These are phyloP conservation scores for Drosophila flavopinicola DNA, from an alignment of 2,888 invertebrate genomes.

Conservation along the genomic window DNA sequence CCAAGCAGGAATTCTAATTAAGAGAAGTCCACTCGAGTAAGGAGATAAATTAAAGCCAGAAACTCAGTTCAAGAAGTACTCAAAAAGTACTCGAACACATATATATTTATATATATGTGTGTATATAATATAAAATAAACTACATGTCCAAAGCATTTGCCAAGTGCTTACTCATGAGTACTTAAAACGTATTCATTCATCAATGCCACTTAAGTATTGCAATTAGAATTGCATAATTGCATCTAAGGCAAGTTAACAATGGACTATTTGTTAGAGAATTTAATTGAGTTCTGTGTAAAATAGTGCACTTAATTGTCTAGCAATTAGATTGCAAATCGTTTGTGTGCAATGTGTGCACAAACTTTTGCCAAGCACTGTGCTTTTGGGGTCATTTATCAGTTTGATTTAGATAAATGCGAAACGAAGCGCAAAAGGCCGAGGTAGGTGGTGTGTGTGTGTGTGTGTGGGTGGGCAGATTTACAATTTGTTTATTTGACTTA, in stretches of 20 bases:
- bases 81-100: not conserved
- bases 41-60: too few relatives aligned
- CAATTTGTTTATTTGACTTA: constrained; percentile 47
- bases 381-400: constrained; percentile 37
- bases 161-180: not conserved
- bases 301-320: not conserved
- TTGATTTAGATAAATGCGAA: constrained; percentile 45
- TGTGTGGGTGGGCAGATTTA: constrained; percentile 3
- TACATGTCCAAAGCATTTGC: not conserved
- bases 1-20: too few relatives aligned
- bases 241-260: not conserved
- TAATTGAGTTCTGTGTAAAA: constrained; percentile 4
- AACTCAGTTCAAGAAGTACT: too few relatives aligned
- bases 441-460: constrained; percentile 11
- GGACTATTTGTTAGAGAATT: not conserved
- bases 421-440: constrained; percentile 7
- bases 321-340: constrained; percentile 5
- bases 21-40: too few relatives aligned
- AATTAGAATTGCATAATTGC: too few relatives aligned
- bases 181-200: constrained; percentile 3
- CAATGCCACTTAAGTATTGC: not conserved
- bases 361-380: constrained; percentile 37
- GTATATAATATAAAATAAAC: too few relatives aligned
- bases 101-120: too few relatives aligned
- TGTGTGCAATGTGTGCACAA: not conserved